Conservation (phyloP, 2,888 invertebrate species). For the Macrosoma leucophasiata region DNA sequence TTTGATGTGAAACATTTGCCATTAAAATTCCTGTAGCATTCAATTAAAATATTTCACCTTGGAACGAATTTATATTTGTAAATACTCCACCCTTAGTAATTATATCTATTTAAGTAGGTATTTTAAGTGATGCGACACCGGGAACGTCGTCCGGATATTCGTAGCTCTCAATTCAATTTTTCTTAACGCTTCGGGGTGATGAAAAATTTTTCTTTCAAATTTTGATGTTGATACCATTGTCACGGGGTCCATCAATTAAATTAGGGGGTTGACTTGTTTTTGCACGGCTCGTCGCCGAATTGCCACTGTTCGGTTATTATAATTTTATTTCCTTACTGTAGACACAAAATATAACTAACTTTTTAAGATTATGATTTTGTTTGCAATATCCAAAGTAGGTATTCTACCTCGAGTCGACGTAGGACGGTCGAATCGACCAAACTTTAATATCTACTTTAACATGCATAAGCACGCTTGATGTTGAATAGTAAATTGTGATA, state of each 20-base stretch:
- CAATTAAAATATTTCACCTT: slow-evolving; percentile 27
- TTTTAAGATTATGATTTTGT: too few relatives aligned
- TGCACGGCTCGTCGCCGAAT: slow-evolving; percentile 6
- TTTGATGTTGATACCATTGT: slow-evolving; percentile 58
- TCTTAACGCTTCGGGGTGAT: slow-evolving; percentile 48
- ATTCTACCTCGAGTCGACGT: too few relatives aligned
- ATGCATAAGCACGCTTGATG: too few relatives aligned
- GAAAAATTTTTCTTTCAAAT: slow-evolving; percentile 66
- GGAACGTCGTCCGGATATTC: slow-evolving; percentile 33
- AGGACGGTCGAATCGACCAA: too few relatives aligned
- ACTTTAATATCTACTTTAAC: too few relatives aligned
- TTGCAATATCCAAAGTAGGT: too few relatives aligned
- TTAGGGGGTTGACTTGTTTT: slow-evolving; percentile 32
- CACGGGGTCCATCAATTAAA: slow-evolving; percentile 62
- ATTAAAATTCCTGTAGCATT: slow-evolving; percentile 25
- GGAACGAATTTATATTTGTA: slow-evolving; percentile 29
- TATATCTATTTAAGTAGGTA: slow-evolving; percentile 15
- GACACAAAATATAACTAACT: too few relatives aligned
- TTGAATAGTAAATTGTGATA: too few relatives aligned
- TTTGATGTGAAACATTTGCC: too few relatives aligned
- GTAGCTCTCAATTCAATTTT: slow-evolving; percentile 60
- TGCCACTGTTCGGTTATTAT: not conserved
- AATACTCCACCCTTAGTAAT: slow-evolving; percentile 21
- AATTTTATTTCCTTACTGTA: too few relatives aligned
- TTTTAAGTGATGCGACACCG: slow-evolving; percentile 22